These are phyloP conservation scores for Berghia stephanieae DNA, from an alignment of 1,140 invertebrate species.

Conservation along the genomic window DNA sequence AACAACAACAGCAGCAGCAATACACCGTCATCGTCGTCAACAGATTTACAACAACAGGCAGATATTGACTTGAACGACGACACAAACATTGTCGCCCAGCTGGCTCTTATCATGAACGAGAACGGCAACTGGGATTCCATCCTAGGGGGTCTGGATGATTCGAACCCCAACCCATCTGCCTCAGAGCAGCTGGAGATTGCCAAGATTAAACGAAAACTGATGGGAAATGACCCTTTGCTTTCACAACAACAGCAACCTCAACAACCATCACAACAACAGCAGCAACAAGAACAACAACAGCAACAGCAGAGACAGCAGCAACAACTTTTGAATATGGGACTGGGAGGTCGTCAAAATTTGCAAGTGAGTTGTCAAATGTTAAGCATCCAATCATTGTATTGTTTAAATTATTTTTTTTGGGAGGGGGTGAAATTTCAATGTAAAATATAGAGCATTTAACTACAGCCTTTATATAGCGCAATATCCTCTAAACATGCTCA, in stretches of 20 bases:
- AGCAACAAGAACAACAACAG: constrained; percentile 28
- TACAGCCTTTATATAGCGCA: no score
- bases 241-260: constrained; percentile 39
- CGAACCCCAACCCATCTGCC: constrained; percentile 42
- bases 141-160: not conserved
- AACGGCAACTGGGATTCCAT: constrained; percentile 8
- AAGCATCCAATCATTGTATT: no score
- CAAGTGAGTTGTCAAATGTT: no score
- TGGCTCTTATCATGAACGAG: constrained; percentile 32
- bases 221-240: constrained; percentile 71
- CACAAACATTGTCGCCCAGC: constrained; percentile 28
- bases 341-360: not conserved
- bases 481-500: no score
- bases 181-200: constrained; percentile 84
- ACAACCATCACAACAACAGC: constrained; percentile 41
- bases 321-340: not conserved
- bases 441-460: not conserved
- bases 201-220: constrained; percentile 88
- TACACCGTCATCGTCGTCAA: not conserved
- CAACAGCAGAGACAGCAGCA: constrained; percentile 16
- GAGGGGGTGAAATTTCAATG: no score
- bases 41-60: no score
- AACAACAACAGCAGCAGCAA: constrained; percentile 23
- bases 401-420: no score
- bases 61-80: constrained; percentile 31